phyloP scores from a whole-genome alignment of 1,140 invertebrate species.

The Drosophila littoralis region DNA sequence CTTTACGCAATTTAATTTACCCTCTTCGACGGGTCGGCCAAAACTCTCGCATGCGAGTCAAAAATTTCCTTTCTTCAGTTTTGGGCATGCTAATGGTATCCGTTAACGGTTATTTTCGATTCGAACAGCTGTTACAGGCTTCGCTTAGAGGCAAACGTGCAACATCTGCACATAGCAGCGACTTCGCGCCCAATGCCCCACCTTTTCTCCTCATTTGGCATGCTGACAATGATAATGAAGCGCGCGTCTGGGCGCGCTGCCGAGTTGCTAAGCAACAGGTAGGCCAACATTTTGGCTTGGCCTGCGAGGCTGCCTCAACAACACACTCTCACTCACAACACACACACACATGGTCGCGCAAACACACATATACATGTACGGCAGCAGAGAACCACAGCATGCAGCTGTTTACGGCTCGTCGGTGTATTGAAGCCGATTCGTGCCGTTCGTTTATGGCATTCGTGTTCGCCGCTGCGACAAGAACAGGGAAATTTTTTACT shows the following conservation, averaged over 20 bases:
- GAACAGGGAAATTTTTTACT: conserved; percentile 32
- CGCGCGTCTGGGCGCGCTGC: conserved; percentile 30
- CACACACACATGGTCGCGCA: conserved; percentile 1
- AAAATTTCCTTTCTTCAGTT: conserved; percentile 3
- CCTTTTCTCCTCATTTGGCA: conserved; percentile 13
- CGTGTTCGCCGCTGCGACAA: conserved; percentile 45
- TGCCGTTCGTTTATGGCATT: conserved; percentile 2
- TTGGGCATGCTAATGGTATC: not conserved
- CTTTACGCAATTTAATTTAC: conserved; percentile 38
- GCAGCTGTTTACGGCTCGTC: conserved; percentile 40
- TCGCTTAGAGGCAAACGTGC: conserved; percentile 5
- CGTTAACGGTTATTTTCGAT: not conserved
- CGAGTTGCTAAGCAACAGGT: conserved; percentile 77
- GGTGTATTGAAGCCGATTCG: not conserved
- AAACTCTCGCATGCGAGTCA: not conserved
- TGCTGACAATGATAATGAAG: conserved; percentile 45
- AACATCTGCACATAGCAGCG: conserved; percentile 34
- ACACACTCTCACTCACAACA: not conserved
- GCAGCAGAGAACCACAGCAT: conserved; percentile 19
- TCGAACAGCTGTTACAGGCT: conserved; percentile 37
- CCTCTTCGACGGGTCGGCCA: conserved; percentile 23
- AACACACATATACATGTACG: not conserved
- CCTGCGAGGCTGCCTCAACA: conserved; percentile 1
- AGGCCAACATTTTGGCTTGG: conserved; percentile 58
- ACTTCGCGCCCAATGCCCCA: not conserved